Evolutionary conservation across 2,797 vertebrate species (phyloP).

Genomic region (Lacerta agilis): DNA sequence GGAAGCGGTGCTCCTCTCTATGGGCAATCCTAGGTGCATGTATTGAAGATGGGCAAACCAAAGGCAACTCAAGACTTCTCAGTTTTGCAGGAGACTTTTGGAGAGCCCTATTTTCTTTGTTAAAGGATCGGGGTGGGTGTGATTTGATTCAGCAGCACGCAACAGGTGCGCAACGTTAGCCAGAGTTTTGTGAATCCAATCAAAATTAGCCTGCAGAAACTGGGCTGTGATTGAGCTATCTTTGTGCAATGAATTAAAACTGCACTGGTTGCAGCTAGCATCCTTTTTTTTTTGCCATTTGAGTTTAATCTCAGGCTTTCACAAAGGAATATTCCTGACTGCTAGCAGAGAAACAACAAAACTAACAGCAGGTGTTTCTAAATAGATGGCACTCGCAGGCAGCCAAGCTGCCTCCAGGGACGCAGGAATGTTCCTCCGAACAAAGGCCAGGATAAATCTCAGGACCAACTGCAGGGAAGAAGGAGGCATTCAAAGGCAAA

Average conservation of each 20-base stretch:
- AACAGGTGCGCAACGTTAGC: constrained; percentile 29
- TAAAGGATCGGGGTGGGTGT: background rate
- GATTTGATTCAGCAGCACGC: constrained; percentile 20
- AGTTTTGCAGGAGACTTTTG: background rate
- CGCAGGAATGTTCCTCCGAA: constrained; percentile 40
- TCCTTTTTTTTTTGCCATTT: constrained; percentile 10
- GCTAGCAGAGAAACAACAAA: constrained; percentile 41
- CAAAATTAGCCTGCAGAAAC: constrained; percentile 55
- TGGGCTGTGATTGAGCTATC: background rate
- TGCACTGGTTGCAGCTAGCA: fast-evolving
- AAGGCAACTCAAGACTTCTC: background rate
- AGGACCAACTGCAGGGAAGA: constrained; percentile 6
- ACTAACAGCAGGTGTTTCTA: constrained; percentile 47
- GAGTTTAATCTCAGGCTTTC: constrained; percentile 42
- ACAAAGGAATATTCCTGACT: constrained; percentile 38
- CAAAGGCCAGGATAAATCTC: constrained; percentile 29
- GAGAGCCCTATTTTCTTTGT: background rate
- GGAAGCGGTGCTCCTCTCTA: background rate
- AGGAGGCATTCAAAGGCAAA: constrained; percentile 6
- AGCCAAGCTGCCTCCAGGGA: constrained; percentile 32
- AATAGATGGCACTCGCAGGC: constrained; percentile 26
- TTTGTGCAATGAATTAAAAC: constrained; percentile 49
- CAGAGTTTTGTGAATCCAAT: constrained; percentile 34
- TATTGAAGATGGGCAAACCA: constrained; percentile 5
- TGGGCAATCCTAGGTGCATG: background rate